Evolutionary conservation across 92 coral and sea anemone species (phyloP), one percentile per base, ranked within the genome.

Genomic region (Hydrozoanthus gracilis): DNA sequence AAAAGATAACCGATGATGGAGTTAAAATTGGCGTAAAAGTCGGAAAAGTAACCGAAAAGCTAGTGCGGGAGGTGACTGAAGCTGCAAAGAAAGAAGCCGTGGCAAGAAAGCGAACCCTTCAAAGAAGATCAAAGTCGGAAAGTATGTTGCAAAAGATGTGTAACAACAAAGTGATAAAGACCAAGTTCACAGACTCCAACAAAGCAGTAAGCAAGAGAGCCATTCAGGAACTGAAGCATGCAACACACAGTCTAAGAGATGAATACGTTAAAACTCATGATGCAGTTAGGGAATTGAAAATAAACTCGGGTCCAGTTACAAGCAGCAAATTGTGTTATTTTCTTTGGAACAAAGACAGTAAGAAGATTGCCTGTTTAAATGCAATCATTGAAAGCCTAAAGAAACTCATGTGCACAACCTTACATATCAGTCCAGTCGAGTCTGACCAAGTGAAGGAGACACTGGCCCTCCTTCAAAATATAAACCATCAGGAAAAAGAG

Each of bases 21-120:
- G 61, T 80, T n/a, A 17, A 80, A 9, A 8, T 10, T 6, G 74
- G 85, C 20, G 85, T 62, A 10, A 70, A 64, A 20, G 56, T 80
- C 18, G 74, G 17, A n/a, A 74, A 48, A 20, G 46, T 66, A 27
- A 47, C 85, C 46, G 27, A 18, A 17, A 66, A 18, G 18, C 45
- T 80, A 17, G 66, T 80, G 74, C 73, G 74, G n/a, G 85, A 80
- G 16, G 74, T 80, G 11, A 47, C 51, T 16, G 9, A 65, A 16
- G 85, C 85, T 17, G 85, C 85, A 47, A 80, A 12, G 46, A 70
- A 47, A 7, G 85, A 80, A 18, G 60, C 66, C 10, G 48, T 56
- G 15, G 85, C 49, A 65, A 80, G 69, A 46, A 3, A 80, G 4
- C 74, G 74, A 9, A 7, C 50, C 56, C 10, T 11, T 14, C 60